Base-by-base conservation (phyloP, 2,797 vertebrate genomes). In the Sebastes melanostomus region DNA sequence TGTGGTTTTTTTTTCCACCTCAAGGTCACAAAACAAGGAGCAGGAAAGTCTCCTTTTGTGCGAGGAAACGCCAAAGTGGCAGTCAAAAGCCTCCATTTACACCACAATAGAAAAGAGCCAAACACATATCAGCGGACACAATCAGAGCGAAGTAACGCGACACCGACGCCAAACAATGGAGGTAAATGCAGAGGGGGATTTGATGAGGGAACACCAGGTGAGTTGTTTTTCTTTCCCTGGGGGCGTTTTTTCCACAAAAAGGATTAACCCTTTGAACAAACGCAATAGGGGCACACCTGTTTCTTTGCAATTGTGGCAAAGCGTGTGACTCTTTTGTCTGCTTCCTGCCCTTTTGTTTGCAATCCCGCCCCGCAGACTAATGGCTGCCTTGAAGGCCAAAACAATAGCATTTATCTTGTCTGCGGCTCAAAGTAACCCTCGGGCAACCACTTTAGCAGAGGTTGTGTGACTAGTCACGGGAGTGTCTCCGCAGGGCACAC, bases 341-440 rank as follows among this genome's bases (percentile, higher is more conserved):
- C 59, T 91, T 90, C 85, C 86, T 81, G 82, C 52, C 56, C 81
- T 82, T 90, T 87, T 92, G 85, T 91, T 90, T 88, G 88, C 75
- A n/a, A 77, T 75, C 85, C 77, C 61, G 58, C 6, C 89, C 88
- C 5, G 78, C 82, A 87, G 84, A 90, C 88, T 92, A 92, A 94
- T 91, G 85, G 84, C 88, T 86, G 71, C 89, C 92, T 91, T 24
- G 67, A 77, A 88, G 91, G 89, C 81, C 89, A 86, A 92, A 91
- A 91, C 91, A 91, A 92, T 86, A 87, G 89, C 89, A 89, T 93
- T 92, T 86, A 89, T 94, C 91, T 92, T 88, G 90, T 92, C 87
- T 83, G 83, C 10, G 18, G 86, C 66, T 80, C 73, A 83, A 89
- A 81, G 84, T 55, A 52, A 70, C 55, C 92, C 90, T 71, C 52